Conservation (phyloP, 2,888 invertebrate genomes). For the Patella depressa region DNA sequence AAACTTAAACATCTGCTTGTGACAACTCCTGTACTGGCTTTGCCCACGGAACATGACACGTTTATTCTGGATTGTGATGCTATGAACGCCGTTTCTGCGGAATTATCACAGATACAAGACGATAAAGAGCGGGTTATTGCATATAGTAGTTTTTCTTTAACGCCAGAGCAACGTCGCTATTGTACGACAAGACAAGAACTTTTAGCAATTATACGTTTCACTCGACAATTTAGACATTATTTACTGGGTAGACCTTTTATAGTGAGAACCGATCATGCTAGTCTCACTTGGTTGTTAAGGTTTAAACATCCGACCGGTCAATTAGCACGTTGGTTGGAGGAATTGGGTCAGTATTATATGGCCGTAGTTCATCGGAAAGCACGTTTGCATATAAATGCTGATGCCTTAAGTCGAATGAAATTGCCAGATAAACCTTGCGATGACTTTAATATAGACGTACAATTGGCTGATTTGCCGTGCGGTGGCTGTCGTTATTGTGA, state of each 20-base stretch:
- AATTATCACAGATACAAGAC: constrained; percentile 31
- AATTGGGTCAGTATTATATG: constrained; percentile 3
- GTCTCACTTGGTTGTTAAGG: constrained; percentile 25
- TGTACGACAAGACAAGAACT: constrained; percentile 26
- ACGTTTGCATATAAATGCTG: background rate
- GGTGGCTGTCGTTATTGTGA: background rate
- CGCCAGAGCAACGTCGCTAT: constrained; percentile 25
- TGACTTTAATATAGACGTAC: background rate
- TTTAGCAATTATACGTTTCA: background rate
- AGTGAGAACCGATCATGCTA: constrained; percentile 31
- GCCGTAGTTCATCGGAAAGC: background rate
- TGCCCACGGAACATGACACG: constrained; percentile 21
- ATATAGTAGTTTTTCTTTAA: constrained; percentile 27
- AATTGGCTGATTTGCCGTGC: background rate
- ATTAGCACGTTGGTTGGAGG: constrained; percentile 26
- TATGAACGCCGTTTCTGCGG: constrained; percentile 32
- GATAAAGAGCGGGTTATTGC: constrained; percentile 30
- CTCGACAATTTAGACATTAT: constrained; percentile 21
- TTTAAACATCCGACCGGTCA: constrained; percentile 21
- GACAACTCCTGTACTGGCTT: constrained; percentile 24
- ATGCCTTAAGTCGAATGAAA: background rate
- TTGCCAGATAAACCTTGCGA: background rate
- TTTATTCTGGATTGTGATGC: constrained; percentile 37
- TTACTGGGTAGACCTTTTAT: constrained; percentile 24
- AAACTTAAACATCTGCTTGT: constrained; percentile 20